A percentile compares a stretch with the other conserved stretches of the same genome.
Conservation (phyloP, 2,113 vertebrate species). For the Crotalus horridus region DNA sequence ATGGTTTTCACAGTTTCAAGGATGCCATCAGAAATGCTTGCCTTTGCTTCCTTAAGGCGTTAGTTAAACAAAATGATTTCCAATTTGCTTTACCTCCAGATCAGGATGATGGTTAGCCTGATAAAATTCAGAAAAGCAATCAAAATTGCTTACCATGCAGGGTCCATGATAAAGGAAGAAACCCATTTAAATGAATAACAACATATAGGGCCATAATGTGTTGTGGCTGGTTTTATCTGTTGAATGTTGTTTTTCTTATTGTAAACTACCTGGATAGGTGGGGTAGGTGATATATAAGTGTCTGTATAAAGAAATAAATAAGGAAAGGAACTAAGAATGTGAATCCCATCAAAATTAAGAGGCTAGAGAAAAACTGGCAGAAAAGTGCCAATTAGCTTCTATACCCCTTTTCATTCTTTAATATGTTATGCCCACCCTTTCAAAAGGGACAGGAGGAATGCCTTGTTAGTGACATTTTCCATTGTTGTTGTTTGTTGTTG, state of each 20-base stretch:
- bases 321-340: not conserved
- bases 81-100: not conserved
- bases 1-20: not conserved
- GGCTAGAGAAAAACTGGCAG: not conserved
- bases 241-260: not conserved
- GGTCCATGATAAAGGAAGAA: not conserved
- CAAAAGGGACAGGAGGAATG: not conserved
- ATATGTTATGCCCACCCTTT: not conserved
- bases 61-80: not conserved
- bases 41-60: not conserved
- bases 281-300: not conserved
- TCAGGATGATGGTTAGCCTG: not conserved
- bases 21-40: not conserved
- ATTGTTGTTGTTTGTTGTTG: too few species aligned
- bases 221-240: not conserved
- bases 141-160: too few species aligned
- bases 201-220: not conserved
- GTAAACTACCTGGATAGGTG: not conserved
- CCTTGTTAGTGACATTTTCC: not conserved
- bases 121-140: not conserved
- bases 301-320: not conserved
- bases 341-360: not conserved
- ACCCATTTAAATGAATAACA: not conserved
- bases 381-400: not conserved
- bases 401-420: not conserved